Evolutionary conservation across 2,797 vertebrate species (phyloP).

Genomic region (Falco naumanni): DNA sequence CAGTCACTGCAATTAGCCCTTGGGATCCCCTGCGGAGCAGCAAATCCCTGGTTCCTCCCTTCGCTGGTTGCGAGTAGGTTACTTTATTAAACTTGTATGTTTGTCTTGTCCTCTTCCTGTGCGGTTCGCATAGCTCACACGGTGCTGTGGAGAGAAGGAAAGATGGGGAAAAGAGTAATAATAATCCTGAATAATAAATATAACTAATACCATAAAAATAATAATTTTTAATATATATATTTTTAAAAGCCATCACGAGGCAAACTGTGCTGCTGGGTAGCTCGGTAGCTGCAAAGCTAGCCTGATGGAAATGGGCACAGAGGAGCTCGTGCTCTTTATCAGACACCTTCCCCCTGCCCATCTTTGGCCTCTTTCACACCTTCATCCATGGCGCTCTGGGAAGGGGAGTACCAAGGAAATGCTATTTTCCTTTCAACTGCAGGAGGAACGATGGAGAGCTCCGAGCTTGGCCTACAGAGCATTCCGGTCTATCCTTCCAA

Average conservation of each 20-base stretch:
- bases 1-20: neutral
- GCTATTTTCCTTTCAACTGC: neutral
- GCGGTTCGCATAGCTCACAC: fast-evolving
- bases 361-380: neutral
- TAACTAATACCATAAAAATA: neutral
- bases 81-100: neutral
- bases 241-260: neutral
- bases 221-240: no score
- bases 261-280: neutral
- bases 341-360: neutral
- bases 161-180: neutral
- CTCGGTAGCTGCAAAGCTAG: neutral
- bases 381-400: neutral
- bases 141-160: neutral
- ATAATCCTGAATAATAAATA: neutral
- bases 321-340: neutral
- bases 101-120: neutral
- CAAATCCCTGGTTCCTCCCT: neutral
- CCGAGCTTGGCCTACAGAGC: neutral
- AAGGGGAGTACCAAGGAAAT: neutral
- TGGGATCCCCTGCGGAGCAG: neutral
- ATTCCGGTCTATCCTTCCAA: neutral
- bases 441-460: neutral
- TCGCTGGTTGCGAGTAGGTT: neutral
- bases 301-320: neutral